Evolutionary conservation across 2,888 invertebrate genomes (phyloP).

Genomic region (Crocallis elinguaria): DNA sequence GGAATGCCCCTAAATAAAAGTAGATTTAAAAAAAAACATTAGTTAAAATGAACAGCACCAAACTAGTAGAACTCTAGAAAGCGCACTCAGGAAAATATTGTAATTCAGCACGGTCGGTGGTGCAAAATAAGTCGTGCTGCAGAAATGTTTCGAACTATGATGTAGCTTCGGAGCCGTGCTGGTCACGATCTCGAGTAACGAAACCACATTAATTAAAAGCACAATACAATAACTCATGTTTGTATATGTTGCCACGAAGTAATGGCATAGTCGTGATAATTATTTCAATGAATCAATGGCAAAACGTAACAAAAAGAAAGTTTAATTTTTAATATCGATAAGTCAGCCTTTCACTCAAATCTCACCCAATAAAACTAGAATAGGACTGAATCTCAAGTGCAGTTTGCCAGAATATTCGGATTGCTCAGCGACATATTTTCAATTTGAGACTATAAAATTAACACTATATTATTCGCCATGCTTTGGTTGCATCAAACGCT

Average conservation of each 20-base stretch:
- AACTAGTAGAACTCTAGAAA: too few relatives aligned
- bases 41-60: too few relatives aligned
- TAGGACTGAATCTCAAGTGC: too few relatives aligned
- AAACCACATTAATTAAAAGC: conserved; percentile 15
- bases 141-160: background rate
- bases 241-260: background rate
- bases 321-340: background rate
- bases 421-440: too few relatives aligned
- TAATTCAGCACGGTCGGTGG: conserved; percentile 9
- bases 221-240: background rate
- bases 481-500: too few relatives aligned
- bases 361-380: too few relatives aligned
- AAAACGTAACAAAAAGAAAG: background rate
- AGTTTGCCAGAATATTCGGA: too few relatives aligned
- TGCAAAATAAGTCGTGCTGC: conserved; percentile 13
- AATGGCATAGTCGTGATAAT: background rate
- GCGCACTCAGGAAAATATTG: background rate
- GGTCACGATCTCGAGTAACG: conserved; percentile 10
- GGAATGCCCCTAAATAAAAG: too few relatives aligned
- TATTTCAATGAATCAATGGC: background rate
- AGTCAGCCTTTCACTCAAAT: too few relatives aligned
- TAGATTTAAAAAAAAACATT: too few relatives aligned
- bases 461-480: too few relatives aligned
- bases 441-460: too few relatives aligned
- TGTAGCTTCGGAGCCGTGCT: background rate